phyloP scores from a whole-genome alignment of 2,888 invertebrate species.

The Mechanitis mazaeus region DNA sequence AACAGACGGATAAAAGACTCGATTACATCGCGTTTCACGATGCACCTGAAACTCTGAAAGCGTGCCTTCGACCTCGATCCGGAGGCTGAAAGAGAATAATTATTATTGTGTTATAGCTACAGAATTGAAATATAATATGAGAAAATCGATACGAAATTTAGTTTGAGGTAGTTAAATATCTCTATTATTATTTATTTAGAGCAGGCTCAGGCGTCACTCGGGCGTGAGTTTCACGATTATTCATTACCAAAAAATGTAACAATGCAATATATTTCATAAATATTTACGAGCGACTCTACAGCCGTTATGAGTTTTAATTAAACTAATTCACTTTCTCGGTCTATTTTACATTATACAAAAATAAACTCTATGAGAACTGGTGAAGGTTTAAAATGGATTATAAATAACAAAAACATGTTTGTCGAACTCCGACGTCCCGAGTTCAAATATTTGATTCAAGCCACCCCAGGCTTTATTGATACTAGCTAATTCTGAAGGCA shows the following conservation, averaged over 20 bases:
- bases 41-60: conserved; percentile 50
- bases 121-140: no score
- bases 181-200: not conserved
- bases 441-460: conserved; percentile 34
- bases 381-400: conserved; percentile 15
- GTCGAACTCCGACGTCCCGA: conserved; percentile 32
- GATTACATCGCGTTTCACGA: conserved; percentile 35
- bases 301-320: conserved; percentile 27
- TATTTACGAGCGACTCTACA: conserved; percentile 19
- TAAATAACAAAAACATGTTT: conserved; percentile 29
- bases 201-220: not conserved
- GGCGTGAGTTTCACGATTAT: conserved; percentile 6
- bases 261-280: conserved; percentile 24
- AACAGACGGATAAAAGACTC: conserved; percentile 21
- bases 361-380: conserved; percentile 10
- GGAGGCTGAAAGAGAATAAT: not conserved
- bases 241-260: conserved; percentile 22
- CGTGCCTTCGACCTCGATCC: conserved; percentile 46
- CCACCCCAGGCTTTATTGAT: conserved; percentile 23
- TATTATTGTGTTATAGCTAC: not conserved
- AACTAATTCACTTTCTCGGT: conserved; percentile 27
- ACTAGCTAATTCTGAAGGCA: conserved; percentile 9
- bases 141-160: no score
- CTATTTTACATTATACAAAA: conserved; percentile 6
- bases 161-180: not conserved